Conservation (phyloP, 2,113 vertebrate genomes). For the Plestiodon gilberti region DNA sequence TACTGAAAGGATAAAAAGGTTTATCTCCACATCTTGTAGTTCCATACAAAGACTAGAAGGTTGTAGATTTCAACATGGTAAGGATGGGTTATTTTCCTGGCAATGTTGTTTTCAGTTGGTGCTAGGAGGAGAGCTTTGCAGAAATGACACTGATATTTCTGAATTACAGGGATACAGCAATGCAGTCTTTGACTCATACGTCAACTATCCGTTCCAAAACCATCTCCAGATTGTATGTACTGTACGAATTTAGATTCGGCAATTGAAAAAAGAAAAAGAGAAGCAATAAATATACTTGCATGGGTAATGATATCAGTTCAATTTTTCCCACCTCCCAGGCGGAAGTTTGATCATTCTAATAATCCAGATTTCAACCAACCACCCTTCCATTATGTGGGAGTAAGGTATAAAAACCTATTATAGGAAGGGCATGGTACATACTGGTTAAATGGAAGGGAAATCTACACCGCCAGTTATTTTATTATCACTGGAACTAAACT, state of each 20-base stretch:
- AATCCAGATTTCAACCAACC: constrained; percentile 42
- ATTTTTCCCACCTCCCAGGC: constrained; percentile 48
- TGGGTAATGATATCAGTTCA: constrained; percentile 33
- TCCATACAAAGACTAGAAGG: constrained; percentile 11
- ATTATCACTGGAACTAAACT: constrained; percentile 79
- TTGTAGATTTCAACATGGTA: constrained; percentile 50
- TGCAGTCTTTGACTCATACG: constrained; percentile 46
- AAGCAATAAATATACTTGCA: constrained; percentile 12
- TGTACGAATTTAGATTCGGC: constrained; percentile 23
- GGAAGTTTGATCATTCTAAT: constrained; percentile 59
- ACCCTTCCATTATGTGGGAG: constrained; percentile 57
- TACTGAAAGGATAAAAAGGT: constrained; percentile 48
- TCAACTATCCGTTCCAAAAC: constrained; percentile 41
- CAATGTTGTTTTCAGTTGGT: constrained; percentile 57
- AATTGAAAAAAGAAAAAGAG: neutral
- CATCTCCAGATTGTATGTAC: neutral
- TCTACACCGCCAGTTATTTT: constrained; percentile 74
- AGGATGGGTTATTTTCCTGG: constrained; percentile 58
- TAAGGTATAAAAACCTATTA: constrained; percentile 64
- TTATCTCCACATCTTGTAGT: constrained; percentile 53
- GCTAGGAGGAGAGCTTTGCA: constrained; percentile 53
- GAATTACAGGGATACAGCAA: constrained; percentile 45
- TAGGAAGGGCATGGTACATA: constrained; percentile 67
- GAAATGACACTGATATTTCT: constrained; percentile 43
- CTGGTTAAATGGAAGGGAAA: constrained; percentile 70